Conservation (phyloP, 2,888 invertebrate genomes). For the Drosophila kanekoi region DNA sequence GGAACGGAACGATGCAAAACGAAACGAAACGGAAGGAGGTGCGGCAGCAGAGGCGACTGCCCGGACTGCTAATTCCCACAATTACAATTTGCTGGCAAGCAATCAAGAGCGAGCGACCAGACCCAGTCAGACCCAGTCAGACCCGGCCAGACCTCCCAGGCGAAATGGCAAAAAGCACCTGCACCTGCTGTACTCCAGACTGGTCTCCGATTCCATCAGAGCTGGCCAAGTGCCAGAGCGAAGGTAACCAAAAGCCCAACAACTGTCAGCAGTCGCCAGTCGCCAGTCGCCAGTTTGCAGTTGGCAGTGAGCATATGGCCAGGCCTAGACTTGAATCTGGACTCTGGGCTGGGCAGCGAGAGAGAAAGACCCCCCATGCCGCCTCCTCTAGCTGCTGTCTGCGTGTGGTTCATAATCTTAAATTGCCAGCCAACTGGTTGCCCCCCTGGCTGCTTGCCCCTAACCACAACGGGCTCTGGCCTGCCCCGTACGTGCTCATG, state of each 20-base stretch:
- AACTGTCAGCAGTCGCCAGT: constrained; percentile 45
- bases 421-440: constrained; percentile 67
- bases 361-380: constrained; percentile 8
- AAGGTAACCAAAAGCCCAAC: constrained; percentile 51
- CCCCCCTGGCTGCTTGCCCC: constrained; percentile 2
- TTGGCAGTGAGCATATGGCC: constrained; percentile 47
- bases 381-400: constrained; percentile 42
- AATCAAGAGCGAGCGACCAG: constrained; percentile 64
- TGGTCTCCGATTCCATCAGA: constrained; percentile 36
- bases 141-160: constrained; percentile 49
- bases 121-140: constrained; percentile 10
- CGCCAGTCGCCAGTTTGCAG: too few relatives aligned
- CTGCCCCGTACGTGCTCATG: constrained; percentile 72
- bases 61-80: constrained; percentile 76
- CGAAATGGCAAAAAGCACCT: constrained; percentile 33
- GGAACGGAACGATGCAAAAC: constrained; percentile 1
- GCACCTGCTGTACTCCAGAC: constrained; percentile 36
- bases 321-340: constrained; percentile 52
- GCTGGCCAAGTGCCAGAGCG: constrained; percentile 52
- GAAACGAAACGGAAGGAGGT: background rate
- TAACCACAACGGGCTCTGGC: background rate
- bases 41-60: constrained; percentile 34
- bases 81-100: constrained; percentile 80
- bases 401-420: constrained; percentile 77
- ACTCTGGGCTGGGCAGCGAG: constrained; percentile 26